phyloP scores from a whole-genome alignment of 2,888 invertebrate species.

The Melieria crassipennis region DNA sequence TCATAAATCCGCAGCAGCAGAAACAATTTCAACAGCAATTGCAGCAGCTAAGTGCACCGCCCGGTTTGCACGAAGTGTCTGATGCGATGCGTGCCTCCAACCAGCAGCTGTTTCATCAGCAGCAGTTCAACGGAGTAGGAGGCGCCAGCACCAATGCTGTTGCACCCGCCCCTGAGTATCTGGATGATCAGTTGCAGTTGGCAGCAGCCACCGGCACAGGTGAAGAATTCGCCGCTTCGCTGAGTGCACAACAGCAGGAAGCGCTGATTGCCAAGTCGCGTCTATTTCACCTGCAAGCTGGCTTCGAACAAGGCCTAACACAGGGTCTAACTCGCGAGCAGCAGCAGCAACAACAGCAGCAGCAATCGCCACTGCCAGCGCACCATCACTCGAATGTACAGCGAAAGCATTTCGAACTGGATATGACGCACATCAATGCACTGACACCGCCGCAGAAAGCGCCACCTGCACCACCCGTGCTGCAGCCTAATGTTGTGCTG shows the following conservation, averaged over 20 bases:
- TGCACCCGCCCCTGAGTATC: constrained; percentile 52
- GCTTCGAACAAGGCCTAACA: constrained; percentile 61
- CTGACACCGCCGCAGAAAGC: constrained; percentile 58
- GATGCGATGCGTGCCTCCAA: constrained; percentile 70
- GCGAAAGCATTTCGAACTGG: constrained; percentile 58
- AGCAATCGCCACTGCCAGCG: constrained; percentile 47
- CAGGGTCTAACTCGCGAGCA: constrained; percentile 45
- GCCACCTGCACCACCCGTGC: constrained; percentile 56
- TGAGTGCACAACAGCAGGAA: constrained; percentile 65
- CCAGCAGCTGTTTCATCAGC: constrained; percentile 66
- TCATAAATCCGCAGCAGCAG: constrained; percentile 58
- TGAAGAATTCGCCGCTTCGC: constrained; percentile 60
- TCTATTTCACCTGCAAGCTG: constrained; percentile 64
- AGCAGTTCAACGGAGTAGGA: constrained; percentile 51
- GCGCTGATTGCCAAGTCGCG: constrained; percentile 65
- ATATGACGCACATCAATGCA: constrained; percentile 60
- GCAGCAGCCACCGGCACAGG: constrained; percentile 42
- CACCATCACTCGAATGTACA: constrained; percentile 27
- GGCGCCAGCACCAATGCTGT: constrained; percentile 38
- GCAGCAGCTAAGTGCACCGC: constrained; percentile 63
- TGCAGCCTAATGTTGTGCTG: constrained; percentile 34
- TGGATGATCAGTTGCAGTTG: constrained; percentile 60
- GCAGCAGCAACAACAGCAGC: constrained; percentile 42
- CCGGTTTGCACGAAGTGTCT: constrained; percentile 71
- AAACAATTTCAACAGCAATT: constrained; percentile 63